Conservation (phyloP, 2,113 vertebrate species). For the Sardina pilchardus region DNA sequence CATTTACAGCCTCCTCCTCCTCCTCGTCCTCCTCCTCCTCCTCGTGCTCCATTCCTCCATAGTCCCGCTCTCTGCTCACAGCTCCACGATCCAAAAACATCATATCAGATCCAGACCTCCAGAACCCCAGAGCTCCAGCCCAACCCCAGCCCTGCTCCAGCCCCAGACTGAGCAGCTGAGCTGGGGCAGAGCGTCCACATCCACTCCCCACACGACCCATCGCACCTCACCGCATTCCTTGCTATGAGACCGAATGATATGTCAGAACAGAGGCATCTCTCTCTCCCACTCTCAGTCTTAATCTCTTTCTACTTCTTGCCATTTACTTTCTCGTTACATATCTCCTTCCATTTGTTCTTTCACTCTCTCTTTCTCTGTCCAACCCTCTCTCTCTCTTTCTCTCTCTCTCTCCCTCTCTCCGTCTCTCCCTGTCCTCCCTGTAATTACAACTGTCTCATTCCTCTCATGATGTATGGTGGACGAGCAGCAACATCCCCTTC, state of each 20-base stretch:
- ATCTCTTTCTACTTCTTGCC: neutral
- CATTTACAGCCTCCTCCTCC: neutral
- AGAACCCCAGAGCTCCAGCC: neutral
- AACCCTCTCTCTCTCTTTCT: neutral
- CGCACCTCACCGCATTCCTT: neutral
- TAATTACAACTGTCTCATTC: neutral
- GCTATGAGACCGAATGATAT: neutral
- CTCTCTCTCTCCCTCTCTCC: neutral
- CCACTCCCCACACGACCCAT: neutral
- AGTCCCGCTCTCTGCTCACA: neutral
- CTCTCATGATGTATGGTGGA: neutral
- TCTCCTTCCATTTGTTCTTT: neutral
- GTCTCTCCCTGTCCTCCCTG: slow-evolving; percentile 1
- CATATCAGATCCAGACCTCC: neutral
- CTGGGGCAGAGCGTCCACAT: neutral
- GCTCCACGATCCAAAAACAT: neutral
- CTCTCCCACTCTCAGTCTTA: neutral
- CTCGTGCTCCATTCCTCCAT: neutral
- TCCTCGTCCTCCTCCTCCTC: neutral
- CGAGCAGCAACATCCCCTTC: neutral
- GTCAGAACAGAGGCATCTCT: neutral
- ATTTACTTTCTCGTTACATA: neutral
- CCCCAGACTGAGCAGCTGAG: neutral
- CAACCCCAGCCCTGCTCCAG: neutral
- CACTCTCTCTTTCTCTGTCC: neutral